A percentile compares a stretch with the other conserved stretches of the same genome.
phyloP scores from a whole-genome alignment of 2,888 invertebrate species.

The Thysanoteuthis rhombus region DNA sequence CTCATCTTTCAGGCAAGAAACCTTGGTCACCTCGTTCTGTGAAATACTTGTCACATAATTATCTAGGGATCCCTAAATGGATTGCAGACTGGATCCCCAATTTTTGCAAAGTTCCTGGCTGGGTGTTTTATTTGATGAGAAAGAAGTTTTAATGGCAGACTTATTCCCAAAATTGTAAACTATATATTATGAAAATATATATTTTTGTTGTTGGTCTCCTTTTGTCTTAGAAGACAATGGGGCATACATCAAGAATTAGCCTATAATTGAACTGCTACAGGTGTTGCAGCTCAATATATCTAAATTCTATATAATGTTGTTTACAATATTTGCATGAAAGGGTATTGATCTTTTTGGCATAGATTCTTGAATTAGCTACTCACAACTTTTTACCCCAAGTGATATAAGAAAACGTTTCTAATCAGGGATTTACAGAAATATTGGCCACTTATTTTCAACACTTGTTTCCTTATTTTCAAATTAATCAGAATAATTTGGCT shows the following conservation, averaged over 20 bases:
- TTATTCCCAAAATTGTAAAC: not conserved
- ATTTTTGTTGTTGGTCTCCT: too few relatives aligned
- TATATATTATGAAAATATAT: too few relatives aligned
- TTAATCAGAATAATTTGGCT: not conserved
- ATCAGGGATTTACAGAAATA: constrained; percentile 12
- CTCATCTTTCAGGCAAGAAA: constrained; percentile 41
- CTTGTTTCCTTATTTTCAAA: not conserved
- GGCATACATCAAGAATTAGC: too few relatives aligned
- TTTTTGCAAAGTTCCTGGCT: constrained; percentile 37
- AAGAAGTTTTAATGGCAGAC: constrained; percentile 37
- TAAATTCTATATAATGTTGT: not conserved
- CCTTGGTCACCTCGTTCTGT: constrained; percentile 28
- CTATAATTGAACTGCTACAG: too few relatives aligned
- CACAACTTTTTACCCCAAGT: too few relatives aligned
- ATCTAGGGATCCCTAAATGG: constrained; percentile 15
- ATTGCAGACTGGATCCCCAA: constrained; percentile 34
- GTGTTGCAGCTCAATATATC: too few relatives aligned
- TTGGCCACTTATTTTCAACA: not conserved
- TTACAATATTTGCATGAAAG: too few relatives aligned
- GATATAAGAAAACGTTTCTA: not conserved
- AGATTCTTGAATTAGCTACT: too few relatives aligned
- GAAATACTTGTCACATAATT: constrained; percentile 18
- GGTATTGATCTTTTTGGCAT: too few relatives aligned
- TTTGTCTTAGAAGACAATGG: too few relatives aligned
- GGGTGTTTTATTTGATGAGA: constrained; percentile 37